A percentile compares a stretch with the other conserved stretches of the same genome.
Conservation (phyloP, 92 coral and sea anemone species). For the Epizoanthus fatuus region DNA sequence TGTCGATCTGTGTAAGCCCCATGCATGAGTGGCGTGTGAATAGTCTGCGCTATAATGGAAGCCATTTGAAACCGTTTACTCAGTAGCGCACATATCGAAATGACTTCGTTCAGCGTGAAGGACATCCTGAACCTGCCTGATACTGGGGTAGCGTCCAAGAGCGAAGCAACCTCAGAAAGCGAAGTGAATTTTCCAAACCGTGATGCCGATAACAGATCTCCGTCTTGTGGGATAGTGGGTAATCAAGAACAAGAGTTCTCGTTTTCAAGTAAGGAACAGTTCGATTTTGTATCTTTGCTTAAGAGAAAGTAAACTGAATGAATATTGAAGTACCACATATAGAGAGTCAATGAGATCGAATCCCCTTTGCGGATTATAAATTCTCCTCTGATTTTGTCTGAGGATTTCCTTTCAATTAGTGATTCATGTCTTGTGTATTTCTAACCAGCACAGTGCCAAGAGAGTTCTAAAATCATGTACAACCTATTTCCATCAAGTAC, state of each 20-base stretch:
- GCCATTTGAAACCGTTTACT: conserved; percentile 82
- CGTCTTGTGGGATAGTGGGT: conserved; percentile 86
- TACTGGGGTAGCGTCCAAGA: conserved; percentile 73
- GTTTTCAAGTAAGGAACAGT: conserved; percentile 86
- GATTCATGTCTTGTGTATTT: conserved; percentile 11
- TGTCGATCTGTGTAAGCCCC: conserved; percentile 73
- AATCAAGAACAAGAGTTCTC: conserved; percentile 89
- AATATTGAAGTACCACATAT: conserved; percentile 18
- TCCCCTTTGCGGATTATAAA: conserved; percentile 1
- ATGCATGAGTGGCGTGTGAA: conserved; percentile 84
- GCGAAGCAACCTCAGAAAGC: conserved; percentile 82
- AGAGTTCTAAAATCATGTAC: conserved; percentile 16
- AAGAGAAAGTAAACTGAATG: conserved; percentile 73
- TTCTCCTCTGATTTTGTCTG: neutral
- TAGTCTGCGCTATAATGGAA: conserved; percentile 80
- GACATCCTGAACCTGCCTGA: conserved; percentile 95
- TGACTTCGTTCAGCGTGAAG: conserved; percentile 98
- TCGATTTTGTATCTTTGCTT: conserved; percentile 95
- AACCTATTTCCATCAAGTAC: conserved; percentile 36
- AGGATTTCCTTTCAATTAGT: neutral
- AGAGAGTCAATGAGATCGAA: conserved; percentile 21
- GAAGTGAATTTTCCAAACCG: conserved; percentile 76
- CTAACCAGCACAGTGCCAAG: neutral
- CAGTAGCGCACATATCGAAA: conserved; percentile 71
- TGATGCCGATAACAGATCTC: conserved; percentile 84